Conservation (phyloP, 2,888 invertebrate species). For the Trissoscelio sp. region DNA sequence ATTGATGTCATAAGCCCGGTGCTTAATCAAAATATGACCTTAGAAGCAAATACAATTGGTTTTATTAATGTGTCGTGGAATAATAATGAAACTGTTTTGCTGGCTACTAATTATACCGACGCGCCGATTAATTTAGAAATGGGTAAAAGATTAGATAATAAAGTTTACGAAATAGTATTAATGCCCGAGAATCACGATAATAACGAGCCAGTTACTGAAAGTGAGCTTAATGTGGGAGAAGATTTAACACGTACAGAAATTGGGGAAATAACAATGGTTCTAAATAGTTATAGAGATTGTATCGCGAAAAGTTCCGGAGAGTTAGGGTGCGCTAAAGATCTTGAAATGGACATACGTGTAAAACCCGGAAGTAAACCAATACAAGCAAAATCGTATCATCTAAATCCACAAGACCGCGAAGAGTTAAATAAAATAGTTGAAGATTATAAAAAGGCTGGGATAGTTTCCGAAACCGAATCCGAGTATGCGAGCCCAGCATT, state of each 20-base stretch:
- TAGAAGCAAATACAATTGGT: neutral
- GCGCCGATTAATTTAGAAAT: too few species aligned
- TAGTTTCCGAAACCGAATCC: neutral
- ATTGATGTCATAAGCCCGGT: neutral
- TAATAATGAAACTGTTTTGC: too few species aligned
- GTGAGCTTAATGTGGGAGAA: neutral
- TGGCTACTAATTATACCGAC: too few species aligned
- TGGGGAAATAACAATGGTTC: neutral
- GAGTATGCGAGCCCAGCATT: neutral
- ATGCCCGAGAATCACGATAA: too few species aligned
- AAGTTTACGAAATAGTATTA: too few species aligned
- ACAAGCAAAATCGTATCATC: slow-evolving; percentile 41
- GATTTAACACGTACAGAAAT: neutral
- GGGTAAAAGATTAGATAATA: too few species aligned
- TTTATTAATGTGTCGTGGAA: neutral
- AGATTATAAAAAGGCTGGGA: neutral
- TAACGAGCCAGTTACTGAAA: too few species aligned
- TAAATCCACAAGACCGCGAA: slow-evolving; percentile 10
- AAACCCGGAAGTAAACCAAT: slow-evolving; percentile 16
- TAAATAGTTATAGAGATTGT: slow-evolving; percentile 42
- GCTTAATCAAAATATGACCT: neutral
- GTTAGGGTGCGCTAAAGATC: slow-evolving; percentile 34
- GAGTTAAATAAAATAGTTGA: neutral
- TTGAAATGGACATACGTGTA: slow-evolving; percentile 46
- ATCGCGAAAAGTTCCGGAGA: slow-evolving; percentile 35